These are phyloP conservation scores for Characodon lateralis DNA, from an alignment of 2,797 vertebrate genomes.

Conservation along the genomic window DNA sequence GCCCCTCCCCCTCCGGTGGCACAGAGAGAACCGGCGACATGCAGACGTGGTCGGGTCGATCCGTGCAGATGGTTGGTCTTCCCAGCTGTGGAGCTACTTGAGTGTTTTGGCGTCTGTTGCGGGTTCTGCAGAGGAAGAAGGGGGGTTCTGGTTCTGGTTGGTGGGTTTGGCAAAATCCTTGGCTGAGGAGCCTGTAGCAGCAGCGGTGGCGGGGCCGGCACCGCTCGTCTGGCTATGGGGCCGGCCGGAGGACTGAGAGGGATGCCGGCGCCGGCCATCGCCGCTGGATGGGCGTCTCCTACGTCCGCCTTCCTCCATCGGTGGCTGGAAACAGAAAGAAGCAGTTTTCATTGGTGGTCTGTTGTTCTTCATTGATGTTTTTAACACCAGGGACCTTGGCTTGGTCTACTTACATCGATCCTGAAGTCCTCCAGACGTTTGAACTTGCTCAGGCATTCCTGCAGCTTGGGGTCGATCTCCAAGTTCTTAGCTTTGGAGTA, in stretches of 20 bases:
- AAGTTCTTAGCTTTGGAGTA: slow-evolving; percentile 97
- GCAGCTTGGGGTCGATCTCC: slow-evolving; percentile 94
- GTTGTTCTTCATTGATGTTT: background rate
- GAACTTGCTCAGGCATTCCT: slow-evolving; percentile 94
- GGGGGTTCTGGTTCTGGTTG: slow-evolving; percentile 81
- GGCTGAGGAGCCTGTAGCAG: slow-evolving; percentile 67
- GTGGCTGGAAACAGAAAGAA: slow-evolving; percentile 83
- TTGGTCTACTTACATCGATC: slow-evolving; percentile 88
- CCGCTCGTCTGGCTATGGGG: slow-evolving; percentile 72
- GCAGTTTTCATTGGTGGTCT: no score
- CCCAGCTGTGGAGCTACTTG: slow-evolving; percentile 73
- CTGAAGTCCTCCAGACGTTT: slow-evolving; percentile 97
- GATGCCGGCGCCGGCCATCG: slow-evolving; percentile 89
- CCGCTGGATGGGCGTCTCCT: slow-evolving; percentile 87
- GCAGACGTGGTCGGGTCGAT: slow-evolving; percentile 56
- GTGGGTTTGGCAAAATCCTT: slow-evolving; percentile 88
- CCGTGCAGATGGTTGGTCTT: slow-evolving; percentile 14
- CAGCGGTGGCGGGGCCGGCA: slow-evolving; percentile 61
- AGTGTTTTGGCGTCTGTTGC: slow-evolving; percentile 82
- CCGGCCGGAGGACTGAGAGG: slow-evolving; percentile 88
- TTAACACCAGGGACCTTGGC: background rate
- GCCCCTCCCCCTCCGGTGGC: slow-evolving; percentile 39
- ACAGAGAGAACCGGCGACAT: slow-evolving; percentile 51
- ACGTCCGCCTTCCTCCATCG: slow-evolving; percentile 93
- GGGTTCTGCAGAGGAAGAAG: slow-evolving; percentile 43